These are phyloP conservation scores for Cryptophagus acutangulus DNA, from an alignment of 2,888 invertebrate species.

Conservation along the genomic window DNA sequence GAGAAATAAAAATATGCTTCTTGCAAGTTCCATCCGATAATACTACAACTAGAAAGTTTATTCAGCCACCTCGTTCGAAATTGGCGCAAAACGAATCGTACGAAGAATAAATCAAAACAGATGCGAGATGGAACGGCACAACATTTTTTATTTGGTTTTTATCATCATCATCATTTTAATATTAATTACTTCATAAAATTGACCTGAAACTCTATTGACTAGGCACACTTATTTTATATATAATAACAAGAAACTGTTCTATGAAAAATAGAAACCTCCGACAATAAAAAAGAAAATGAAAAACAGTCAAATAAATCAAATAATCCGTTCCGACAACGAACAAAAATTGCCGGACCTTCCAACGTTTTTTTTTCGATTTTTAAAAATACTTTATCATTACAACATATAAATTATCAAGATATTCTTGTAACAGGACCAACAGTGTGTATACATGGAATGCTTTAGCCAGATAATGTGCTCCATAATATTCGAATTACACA, in stretches of 20 bases:
- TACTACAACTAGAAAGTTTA: neutral
- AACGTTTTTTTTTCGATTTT: slow-evolving; percentile 46
- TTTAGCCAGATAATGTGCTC: slow-evolving; percentile 51
- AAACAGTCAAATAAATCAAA: slow-evolving; percentile 48
- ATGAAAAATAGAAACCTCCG: slow-evolving; percentile 53
- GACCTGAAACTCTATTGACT: slow-evolving; percentile 61
- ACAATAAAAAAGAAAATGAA: slow-evolving; percentile 48
- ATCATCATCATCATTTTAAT: no score
- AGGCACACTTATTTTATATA: slow-evolving; percentile 59
- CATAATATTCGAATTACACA: slow-evolving; percentile 44
- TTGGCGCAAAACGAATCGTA: no score
- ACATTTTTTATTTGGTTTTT: slow-evolving; percentile 31
- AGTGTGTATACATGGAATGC: slow-evolving; percentile 51
- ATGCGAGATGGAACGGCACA: slow-evolving; percentile 43
- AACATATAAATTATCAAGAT: slow-evolving; percentile 50
- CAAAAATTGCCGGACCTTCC: slow-evolving; percentile 33
- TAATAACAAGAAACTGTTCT: slow-evolving; percentile 54
- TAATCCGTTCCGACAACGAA: slow-evolving; percentile 35
- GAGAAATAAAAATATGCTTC: no score
- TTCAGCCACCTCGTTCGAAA: neutral
- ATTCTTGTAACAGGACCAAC: slow-evolving; percentile 50
- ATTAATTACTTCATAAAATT: slow-evolving; percentile 44
- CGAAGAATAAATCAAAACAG: slow-evolving; percentile 1
- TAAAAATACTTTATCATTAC: slow-evolving; percentile 50
- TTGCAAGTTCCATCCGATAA: no score